Conservation (phyloP, 1,140 invertebrate genomes). For the Parasteatoda tepidariorum region DNA sequence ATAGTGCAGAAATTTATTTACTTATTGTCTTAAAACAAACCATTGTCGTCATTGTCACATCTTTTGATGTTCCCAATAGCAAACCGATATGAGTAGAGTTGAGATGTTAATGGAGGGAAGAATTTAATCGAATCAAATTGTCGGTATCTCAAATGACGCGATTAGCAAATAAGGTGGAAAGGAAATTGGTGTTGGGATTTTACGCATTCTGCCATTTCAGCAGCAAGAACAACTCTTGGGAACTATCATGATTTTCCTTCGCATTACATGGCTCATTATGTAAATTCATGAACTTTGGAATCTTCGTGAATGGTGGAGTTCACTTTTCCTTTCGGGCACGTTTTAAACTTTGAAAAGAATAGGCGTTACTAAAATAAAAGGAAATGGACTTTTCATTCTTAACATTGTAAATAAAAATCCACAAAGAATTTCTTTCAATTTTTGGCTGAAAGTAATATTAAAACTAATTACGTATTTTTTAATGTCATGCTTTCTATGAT, state of each 20-base stretch:
- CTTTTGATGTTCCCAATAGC: too few species aligned
- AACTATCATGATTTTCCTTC: neutral
- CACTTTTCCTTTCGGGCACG: neutral
- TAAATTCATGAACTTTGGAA: neutral
- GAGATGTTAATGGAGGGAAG: too few species aligned
- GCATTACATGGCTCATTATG: slow-evolving; percentile 2
- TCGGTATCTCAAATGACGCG: neutral
- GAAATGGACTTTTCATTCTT: neutral
- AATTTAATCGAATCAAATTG: neutral
- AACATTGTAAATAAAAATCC: too few species aligned
- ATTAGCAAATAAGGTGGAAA: neutral
- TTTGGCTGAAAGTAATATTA: too few species aligned
- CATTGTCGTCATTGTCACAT: too few species aligned
- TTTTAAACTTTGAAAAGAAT: too few species aligned
- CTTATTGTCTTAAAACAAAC: too few species aligned
- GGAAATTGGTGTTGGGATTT: neutral
- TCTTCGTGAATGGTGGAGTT: neutral
- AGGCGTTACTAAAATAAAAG: neutral
- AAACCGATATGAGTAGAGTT: too few species aligned
- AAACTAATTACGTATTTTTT: too few species aligned
- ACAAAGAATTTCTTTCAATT: too few species aligned
- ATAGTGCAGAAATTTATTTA: too few species aligned
- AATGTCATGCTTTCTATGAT: too few species aligned
- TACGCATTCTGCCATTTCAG: neutral
- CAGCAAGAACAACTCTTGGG: neutral